Evolutionary conservation across 1,140 invertebrate genomes (phyloP).

Genomic region (Brachionus asplanchnoidis): DNA sequence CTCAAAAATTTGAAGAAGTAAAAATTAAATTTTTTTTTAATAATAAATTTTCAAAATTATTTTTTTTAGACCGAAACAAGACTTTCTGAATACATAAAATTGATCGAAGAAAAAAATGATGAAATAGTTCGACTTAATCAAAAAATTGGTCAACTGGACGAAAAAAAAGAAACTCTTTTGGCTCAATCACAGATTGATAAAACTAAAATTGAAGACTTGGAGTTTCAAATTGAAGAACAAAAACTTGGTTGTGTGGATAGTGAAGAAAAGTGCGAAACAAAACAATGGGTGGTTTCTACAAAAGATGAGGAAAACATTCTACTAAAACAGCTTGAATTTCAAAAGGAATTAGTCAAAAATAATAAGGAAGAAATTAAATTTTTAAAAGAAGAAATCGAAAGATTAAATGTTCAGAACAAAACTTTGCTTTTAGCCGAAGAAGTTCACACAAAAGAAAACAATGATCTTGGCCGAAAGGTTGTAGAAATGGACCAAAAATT

Average conservation of each 20-base stretch:
- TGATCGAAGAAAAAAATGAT: slow-evolving; percentile 52
- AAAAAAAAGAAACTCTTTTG: slow-evolving; percentile 64
- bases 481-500: slow-evolving; percentile 60
- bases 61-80: slow-evolving; percentile 26
- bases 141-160: slow-evolving; percentile 63
- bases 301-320: background rate
- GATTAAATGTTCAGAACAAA: background rate
- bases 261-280: background rate
- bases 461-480: background rate
- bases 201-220: slow-evolving; percentile 76
- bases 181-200: slow-evolving; percentile 31
- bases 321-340: slow-evolving; percentile 11
- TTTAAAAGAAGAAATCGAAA: slow-evolving; percentile 35
- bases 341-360: slow-evolving; percentile 8
- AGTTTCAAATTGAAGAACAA: slow-evolving; percentile 85
- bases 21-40: background rate
- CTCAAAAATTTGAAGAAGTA: slow-evolving; percentile 65
- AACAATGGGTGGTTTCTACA: background rate
- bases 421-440: background rate
- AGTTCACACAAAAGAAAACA: background rate
- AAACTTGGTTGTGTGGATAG: slow-evolving; percentile 54
- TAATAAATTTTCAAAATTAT: background rate
- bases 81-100: slow-evolving; percentile 60
- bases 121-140: slow-evolving; percentile 49
- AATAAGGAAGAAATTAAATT: slow-evolving; percentile 19